Evolutionary conservation across 2,888 invertebrate species (phyloP), one percentile per base, ranked within the genome.

Genomic region (Odontocolon sp.): DNA sequence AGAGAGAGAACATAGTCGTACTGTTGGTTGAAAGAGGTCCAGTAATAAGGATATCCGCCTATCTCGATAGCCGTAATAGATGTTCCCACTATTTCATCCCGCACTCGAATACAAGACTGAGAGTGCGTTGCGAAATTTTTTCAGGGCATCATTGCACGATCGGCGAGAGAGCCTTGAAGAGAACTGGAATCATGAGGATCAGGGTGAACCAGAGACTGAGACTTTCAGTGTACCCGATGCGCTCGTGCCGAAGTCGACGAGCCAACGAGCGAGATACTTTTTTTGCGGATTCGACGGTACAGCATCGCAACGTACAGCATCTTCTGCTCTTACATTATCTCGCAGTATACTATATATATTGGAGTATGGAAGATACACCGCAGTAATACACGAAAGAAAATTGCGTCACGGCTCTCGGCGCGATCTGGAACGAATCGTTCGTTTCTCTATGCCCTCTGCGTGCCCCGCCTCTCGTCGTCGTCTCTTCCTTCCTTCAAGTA

Each of bases 351-450:
- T 42, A 40, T 38, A n/a, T n/a, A n/a, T n/a, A 63, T n/a, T 42
- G 31, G 45, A 69, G 42, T 6, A 16, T 16, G n/a, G 56, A 21
- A 33, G 45, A 38, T 40, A 33, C 47, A 36, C 38, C 63, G 61
- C 57, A 31, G 78, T 67, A 75, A 78, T 66, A 61, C 47, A 67
- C 63, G 50, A 63, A 63, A 56, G 75, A 75, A 75, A 75, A 74
- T 75, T 68, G 70, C 71, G 77, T 79, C 74, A 80, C 77, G 80
- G 75, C 61, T 78, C 71, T 75, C 76, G 61, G 76, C 50, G 80
- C 79, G 70, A 76, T 77, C 81, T 79, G 81, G 79, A 81, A 81
- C 81, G 77, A 81, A 81, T 80, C 74, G 77, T 59, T 42, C 38
- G n/a, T 50, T 47, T 47, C 42, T 23, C 42, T 36, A 45, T 45